Percentiles rank a stretch among this genome's conserved stretches.
phyloP scores from a whole-genome alignment of 35 echinoderm and acorn worm genomes.

The Hemicentrotus pulcherrimus region DNA sequence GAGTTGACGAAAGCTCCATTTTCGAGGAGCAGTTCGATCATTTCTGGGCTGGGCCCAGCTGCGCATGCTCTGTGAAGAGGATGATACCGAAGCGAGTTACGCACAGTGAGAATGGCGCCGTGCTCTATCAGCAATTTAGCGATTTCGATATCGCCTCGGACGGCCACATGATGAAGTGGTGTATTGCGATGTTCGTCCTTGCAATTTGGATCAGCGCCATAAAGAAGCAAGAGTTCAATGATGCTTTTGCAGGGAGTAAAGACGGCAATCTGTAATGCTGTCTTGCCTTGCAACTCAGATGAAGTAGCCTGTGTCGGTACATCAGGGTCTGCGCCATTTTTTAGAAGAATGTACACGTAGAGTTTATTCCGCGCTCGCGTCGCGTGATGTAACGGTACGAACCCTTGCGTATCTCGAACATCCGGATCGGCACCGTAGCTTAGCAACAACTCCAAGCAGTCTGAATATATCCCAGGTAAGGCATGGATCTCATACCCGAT shows the following conservation, averaged over 20 bases:
- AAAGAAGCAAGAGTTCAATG: conserved; percentile 62
- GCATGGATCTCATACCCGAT: conserved; percentile 87
- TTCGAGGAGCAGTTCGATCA: conserved; percentile 66
- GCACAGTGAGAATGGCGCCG: conserved; percentile 67
- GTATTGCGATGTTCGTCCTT: conserved; percentile 78
- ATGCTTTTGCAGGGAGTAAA: conserved; percentile 67
- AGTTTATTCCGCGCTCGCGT: conserved; percentile 71
- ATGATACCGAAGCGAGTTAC: conserved; percentile 70
- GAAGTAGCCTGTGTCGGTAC: conserved; percentile 51
- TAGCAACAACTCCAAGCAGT: conserved; percentile 83
- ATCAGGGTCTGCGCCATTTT: conserved; percentile 75
- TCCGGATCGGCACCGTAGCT: conserved; percentile 86
- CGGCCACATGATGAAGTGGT: conserved; percentile 80
- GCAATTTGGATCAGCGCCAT: conserved; percentile 83
- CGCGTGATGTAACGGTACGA: conserved; percentile 79
- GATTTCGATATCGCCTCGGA: conserved; percentile 75
- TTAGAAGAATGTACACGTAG: conserved; percentile 75
- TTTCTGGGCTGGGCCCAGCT: conserved; percentile 56
- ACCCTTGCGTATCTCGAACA: conserved; percentile 58
- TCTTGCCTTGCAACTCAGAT: conserved; percentile 50
- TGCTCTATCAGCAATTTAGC: conserved; percentile 71
- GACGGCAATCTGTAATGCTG: conserved; percentile 76
- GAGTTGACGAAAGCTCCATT: conserved; percentile 80
- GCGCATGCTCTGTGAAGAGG: conserved; percentile 89
- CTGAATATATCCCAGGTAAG: conserved; percentile 63